These are phyloP conservation scores for Whitmania pigra DNA, from an alignment of 1,140 invertebrate genomes.

Conservation along the genomic window DNA sequence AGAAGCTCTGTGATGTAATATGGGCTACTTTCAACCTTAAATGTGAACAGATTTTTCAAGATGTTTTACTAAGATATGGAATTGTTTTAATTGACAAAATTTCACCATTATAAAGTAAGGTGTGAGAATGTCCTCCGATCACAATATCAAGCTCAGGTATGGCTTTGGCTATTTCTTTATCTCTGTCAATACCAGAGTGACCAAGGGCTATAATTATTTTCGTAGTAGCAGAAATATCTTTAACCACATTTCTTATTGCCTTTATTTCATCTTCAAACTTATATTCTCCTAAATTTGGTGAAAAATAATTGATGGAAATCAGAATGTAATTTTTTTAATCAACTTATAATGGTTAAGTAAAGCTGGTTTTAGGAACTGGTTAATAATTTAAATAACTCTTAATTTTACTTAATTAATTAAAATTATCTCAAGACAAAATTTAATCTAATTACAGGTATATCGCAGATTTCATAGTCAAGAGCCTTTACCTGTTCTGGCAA, in stretches of 20 bases:
- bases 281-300: background rate
- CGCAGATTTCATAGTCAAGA: too few relatives aligned
- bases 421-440: too few relatives aligned
- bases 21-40: too few relatives aligned
- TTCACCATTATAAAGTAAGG: background rate
- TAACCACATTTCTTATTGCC: background rate
- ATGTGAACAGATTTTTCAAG: too few relatives aligned
- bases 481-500: too few relatives aligned
- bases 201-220: background rate
- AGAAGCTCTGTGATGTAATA: too few relatives aligned
- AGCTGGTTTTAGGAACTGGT: background rate
- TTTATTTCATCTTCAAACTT: background rate
- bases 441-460: too few relatives aligned
- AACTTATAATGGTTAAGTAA: background rate
- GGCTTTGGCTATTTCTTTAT: background rate
- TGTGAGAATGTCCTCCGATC: background rate
- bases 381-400: too few relatives aligned
- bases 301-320: background rate
- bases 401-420: too few relatives aligned
- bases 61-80: too few relatives aligned
- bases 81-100: background rate
- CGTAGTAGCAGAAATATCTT: background rate
- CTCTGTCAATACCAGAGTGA: background rate
- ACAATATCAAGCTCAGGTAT: slow-evolving; percentile 5
- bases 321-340: background rate